phyloP scores from a whole-genome alignment of 30 jellyfish, hydroid and myxozoan genomes.

The Pelagia noctiluca region DNA sequence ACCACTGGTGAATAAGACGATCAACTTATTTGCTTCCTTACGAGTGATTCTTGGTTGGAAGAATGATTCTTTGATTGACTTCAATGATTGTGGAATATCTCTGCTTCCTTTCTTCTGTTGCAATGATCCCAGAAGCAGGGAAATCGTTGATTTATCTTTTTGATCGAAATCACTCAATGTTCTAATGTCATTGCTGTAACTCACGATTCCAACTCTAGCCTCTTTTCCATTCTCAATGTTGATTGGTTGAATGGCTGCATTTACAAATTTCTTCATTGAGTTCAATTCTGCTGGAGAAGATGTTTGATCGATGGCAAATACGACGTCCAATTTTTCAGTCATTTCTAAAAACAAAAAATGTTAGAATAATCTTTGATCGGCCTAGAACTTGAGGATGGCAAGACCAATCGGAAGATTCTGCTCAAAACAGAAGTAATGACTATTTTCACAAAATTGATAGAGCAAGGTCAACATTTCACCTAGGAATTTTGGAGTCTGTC shows the following conservation, averaged over 20 bases:
- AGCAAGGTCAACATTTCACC: too few relatives aligned
- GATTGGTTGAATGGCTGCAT: constrained; percentile 30
- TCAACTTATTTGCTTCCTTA: constrained; percentile 29
- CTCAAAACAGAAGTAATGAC: too few relatives aligned
- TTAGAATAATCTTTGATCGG: background rate
- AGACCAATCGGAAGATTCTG: too few relatives aligned
- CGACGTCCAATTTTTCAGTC: constrained; percentile 42
- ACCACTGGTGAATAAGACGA: constrained; percentile 49
- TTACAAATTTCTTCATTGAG: constrained; percentile 34
- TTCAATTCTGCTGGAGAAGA: constrained; percentile 11
- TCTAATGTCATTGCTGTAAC: constrained; percentile 32
- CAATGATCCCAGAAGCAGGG: constrained; percentile 20
- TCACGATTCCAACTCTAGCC: constrained; percentile 37
- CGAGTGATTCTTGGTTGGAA: constrained; percentile 10
- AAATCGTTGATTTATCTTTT: background rate
- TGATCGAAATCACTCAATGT: constrained; percentile 17
- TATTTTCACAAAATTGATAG: too few relatives aligned
- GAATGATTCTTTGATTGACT: constrained; percentile 16
- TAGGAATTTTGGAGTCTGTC: too few relatives aligned
- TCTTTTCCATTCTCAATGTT: constrained; percentile 1
- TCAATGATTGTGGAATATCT: constrained; percentile 38
- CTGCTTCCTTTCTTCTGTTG: constrained; percentile 11
- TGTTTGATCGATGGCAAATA: constrained; percentile 60
- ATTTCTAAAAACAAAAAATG: constrained; percentile 16
- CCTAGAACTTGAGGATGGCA: too few relatives aligned